A percentile compares a stretch with the other conserved stretches of the same genome.
phyloP scores from a whole-genome alignment of 2,888 invertebrate genomes.

The Thysanoteuthis rhombus region DNA sequence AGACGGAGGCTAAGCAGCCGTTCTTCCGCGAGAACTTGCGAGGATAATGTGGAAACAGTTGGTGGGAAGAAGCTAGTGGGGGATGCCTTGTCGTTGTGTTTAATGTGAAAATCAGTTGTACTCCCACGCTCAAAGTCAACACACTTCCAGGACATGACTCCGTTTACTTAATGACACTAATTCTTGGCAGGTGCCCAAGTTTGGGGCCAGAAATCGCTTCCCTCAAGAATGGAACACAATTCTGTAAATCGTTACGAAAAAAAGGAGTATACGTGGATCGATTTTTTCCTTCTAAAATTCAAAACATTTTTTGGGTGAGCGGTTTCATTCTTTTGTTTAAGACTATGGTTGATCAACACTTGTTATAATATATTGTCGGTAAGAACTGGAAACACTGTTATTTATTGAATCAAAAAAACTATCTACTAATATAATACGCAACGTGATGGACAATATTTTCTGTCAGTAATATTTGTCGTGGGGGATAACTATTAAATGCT shows the following conservation, averaged over 20 bases:
- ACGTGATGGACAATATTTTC: too few species aligned
- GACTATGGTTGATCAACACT: too few species aligned
- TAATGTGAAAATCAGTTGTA: background rate
- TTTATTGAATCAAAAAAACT: too few species aligned
- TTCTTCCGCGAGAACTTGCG: background rate
- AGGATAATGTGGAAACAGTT: background rate
- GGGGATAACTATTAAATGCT: too few species aligned
- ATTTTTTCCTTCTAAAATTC: too few species aligned
- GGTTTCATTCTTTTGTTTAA: too few species aligned
- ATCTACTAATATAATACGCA: too few species aligned
- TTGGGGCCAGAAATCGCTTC: background rate
- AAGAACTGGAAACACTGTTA: too few species aligned
- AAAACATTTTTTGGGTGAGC: too few species aligned
- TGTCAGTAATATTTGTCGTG: too few species aligned
- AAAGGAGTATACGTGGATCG: too few species aligned
- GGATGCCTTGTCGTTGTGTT: background rate
- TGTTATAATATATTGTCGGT: too few species aligned
- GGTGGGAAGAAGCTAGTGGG: background rate
- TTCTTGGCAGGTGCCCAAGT: background rate
- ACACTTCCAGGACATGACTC: background rate
- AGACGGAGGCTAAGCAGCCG: background rate
- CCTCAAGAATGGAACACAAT: background rate
- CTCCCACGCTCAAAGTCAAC: slow-evolving; percentile 12
- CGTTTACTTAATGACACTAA: background rate
- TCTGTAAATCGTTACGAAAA: background rate